Percentiles rank a stretch among this genome's conserved stretches.
phyloP scores from a whole-genome alignment of 2,113 vertebrate species.

The Alligator mississippiensis region DNA sequence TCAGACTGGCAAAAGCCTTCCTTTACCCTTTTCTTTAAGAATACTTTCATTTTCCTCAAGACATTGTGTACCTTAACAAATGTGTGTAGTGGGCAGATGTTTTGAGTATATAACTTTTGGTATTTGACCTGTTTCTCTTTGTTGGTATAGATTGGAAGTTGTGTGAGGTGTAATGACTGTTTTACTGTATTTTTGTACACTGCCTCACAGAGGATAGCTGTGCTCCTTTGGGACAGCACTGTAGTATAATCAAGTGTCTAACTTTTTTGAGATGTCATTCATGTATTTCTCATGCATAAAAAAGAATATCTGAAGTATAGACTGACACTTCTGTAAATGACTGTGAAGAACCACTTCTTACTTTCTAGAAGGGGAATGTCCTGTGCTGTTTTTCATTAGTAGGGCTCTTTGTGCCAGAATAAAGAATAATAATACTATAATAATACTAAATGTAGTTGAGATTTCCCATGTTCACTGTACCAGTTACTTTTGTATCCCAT shows the following conservation, averaged over 20 bases:
- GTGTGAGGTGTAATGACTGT: neutral
- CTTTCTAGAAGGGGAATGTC: neutral
- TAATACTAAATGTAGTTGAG: too few species aligned
- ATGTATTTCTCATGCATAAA: neutral
- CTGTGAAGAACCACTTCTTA: neutral
- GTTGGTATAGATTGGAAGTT: neutral
- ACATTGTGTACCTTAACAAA: neutral
- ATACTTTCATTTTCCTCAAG: too few species aligned
- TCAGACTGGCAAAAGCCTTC: too few species aligned
- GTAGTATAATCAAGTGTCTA: neutral
- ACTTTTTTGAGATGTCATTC: neutral
- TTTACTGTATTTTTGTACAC: too few species aligned
- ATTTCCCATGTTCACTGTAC: too few species aligned
- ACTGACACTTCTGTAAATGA: neutral
- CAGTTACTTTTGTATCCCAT: too few species aligned
- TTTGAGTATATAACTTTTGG: neutral
- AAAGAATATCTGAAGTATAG: neutral
- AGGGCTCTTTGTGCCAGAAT: neutral
- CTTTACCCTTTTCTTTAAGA: too few species aligned
- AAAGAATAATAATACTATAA: too few species aligned
- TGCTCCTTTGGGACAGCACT: neutral
- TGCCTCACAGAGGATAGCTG: neutral
- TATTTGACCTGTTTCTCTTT: neutral
- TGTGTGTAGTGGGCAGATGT: neutral
- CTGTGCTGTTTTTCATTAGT: neutral